These are phyloP conservation scores for Nomada hirtipes DNA, from an alignment of 2,888 invertebrate genomes.

Conservation along the genomic window DNA sequence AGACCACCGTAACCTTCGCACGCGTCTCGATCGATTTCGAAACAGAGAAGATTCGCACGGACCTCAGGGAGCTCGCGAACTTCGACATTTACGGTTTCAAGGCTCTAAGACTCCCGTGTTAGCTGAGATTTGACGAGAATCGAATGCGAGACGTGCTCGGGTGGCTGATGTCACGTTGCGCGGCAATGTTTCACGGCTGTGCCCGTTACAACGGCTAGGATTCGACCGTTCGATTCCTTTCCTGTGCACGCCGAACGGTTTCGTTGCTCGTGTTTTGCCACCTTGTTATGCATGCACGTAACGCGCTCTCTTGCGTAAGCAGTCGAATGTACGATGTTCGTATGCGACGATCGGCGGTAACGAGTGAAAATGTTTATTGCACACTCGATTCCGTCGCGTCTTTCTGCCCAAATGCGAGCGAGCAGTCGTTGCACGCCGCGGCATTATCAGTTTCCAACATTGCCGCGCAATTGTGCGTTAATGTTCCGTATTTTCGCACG, in stretches of 20 bases:
- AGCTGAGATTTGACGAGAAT: constrained; percentile 9
- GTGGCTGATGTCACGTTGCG: neutral
- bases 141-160: neutral
- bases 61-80: constrained; percentile 6
- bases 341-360: constrained; percentile 14
- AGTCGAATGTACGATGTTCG: constrained; percentile 48
- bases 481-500: constrained; percentile 1
- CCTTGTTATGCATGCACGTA: constrained; percentile 32
- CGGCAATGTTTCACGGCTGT: constrained; percentile 15
- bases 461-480: constrained; percentile 12
- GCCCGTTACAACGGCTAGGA: constrained; percentile 40
- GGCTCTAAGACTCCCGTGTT: neutral
- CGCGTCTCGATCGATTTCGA: constrained; percentile 9
- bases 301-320: constrained; percentile 53
- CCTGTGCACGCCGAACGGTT: constrained; percentile 2
- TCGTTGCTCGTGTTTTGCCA: neutral
- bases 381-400: neutral
- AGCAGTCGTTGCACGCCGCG: neutral
- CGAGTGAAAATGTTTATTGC: constrained; percentile 23
- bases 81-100: constrained; percentile 31
- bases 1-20: neutral
- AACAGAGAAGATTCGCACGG: neutral
- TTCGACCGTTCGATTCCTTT: constrained; percentile 40
- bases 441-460: constrained; percentile 16
- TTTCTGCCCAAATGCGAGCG: neutral